Percentiles rank a stretch among this genome's conserved stretches.
These are phyloP conservation scores for Nixonia krombeini DNA, from an alignment of 1,140 invertebrate species.

Conservation along the genomic window DNA sequence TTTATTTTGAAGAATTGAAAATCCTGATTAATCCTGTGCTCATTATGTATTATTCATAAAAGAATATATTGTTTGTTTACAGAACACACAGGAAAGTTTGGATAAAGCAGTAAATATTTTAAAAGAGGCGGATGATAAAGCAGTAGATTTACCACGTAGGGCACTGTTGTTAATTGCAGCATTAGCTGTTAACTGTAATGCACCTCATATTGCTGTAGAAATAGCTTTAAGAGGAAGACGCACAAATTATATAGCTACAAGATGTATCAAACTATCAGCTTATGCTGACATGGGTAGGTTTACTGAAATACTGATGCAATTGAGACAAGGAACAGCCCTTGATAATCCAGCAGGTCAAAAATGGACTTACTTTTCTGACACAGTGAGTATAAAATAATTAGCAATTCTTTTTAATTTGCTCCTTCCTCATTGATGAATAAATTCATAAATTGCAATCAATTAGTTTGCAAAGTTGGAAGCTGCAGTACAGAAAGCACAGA, in stretches of 20 bases:
- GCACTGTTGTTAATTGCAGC: constrained; percentile 75
- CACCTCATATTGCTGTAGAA: constrained; percentile 79
- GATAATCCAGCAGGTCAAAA: constrained; percentile 69
- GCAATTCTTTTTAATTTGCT: too few relatives aligned
- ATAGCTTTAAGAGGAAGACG: constrained; percentile 71
- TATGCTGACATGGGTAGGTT: constrained; percentile 75
- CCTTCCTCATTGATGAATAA: too few relatives aligned
- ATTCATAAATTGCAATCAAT: too few relatives aligned
- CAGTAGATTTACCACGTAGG: constrained; percentile 74
- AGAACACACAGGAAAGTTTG: constrained; percentile 81
- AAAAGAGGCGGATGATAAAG: constrained; percentile 72
- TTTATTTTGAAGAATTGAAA: too few relatives aligned
- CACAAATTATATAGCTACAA: constrained; percentile 77
- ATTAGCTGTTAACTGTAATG: constrained; percentile 79
- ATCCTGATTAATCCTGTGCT: too few relatives aligned
- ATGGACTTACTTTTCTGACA: constrained; percentile 72
- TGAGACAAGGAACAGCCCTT: constrained; percentile 74
- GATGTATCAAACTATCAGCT: constrained; percentile 78
- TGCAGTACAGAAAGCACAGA: constrained; percentile 53
- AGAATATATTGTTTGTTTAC: constrained; percentile 52
- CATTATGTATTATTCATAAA: too few relatives aligned
- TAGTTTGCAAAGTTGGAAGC: constrained; percentile 68
- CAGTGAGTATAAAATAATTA: constrained; percentile 63
- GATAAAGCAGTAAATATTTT: constrained; percentile 77
- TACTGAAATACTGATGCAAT: constrained; percentile 74